A percentile compares a stretch with the other conserved stretches of the same genome.
Evolutionary conservation across 35 echinoderm and acorn worm genomes (phyloP).

Genomic region (Apostichopus parvimensis): DNA sequence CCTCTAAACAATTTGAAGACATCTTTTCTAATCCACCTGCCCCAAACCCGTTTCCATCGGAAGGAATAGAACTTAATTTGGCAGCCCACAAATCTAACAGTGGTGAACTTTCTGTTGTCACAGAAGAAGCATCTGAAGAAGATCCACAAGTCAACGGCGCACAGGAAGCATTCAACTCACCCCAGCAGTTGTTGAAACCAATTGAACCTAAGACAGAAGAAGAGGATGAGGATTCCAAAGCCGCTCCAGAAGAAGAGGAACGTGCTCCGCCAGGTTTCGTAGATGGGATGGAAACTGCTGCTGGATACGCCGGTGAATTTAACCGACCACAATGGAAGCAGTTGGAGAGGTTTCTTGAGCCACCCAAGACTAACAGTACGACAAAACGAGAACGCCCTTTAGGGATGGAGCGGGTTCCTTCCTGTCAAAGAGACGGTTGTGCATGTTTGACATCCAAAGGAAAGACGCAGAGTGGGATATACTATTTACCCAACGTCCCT

Average conservation of each 20-base stretch:
- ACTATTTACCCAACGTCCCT: slow-evolving; percentile 58
- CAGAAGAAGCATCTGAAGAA: neutral
- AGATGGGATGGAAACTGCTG: slow-evolving; percentile 29
- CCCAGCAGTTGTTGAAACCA: slow-evolving; percentile 15
- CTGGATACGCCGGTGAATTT: slow-evolving; percentile 33
- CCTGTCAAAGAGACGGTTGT: slow-evolving; percentile 64
- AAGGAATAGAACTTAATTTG: neutral
- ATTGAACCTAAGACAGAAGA: neutral
- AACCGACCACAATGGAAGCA: slow-evolving; percentile 50
- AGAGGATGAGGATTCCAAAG: neutral
- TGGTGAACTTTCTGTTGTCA: neutral
- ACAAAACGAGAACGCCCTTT: neutral
- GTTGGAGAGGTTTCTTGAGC: slow-evolving; percentile 6
- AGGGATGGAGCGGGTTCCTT: slow-evolving; percentile 1
- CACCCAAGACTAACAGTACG: neutral
- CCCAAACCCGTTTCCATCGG: neutral
- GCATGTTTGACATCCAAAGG: slow-evolving; percentile 61
- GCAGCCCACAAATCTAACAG: neutral
- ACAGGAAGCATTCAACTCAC: neutral
- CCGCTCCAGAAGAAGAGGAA: neutral
- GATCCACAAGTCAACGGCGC: neutral
- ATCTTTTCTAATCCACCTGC: neutral
- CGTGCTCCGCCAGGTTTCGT: slow-evolving; percentile 16
- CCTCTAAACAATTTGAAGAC: neutral
- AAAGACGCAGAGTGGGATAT: slow-evolving; percentile 65